These are phyloP conservation scores for Eledona agricola DNA, from an alignment of 2,888 invertebrate genomes.

Conservation along the genomic window DNA sequence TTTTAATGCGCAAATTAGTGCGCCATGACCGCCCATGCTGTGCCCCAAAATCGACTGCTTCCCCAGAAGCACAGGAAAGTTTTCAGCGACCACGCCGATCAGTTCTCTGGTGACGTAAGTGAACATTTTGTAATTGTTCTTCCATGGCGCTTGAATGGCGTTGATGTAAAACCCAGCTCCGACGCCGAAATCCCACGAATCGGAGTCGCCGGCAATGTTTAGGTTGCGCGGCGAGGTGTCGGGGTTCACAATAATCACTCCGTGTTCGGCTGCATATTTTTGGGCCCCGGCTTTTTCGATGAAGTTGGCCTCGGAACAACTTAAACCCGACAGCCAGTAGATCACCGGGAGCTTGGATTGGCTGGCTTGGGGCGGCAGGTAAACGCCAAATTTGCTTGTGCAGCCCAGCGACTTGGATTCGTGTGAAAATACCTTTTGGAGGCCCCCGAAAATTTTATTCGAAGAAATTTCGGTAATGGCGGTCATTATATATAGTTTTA, in stretches of 20 bases:
- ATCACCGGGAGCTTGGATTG: constrained; percentile 79
- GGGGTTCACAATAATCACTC: constrained; percentile 88
- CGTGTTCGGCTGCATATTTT: constrained; percentile 85
- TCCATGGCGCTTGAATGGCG: constrained; percentile 92
- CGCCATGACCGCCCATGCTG: constrained; percentile 99
- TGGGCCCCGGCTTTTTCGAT: constrained; percentile 96
- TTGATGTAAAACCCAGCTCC: constrained; percentile 97
- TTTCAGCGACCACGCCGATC: constrained; percentile 74
- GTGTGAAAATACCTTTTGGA: constrained; percentile 86
- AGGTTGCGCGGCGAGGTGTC: constrained; percentile 96
- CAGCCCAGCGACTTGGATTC: constrained; percentile 82
- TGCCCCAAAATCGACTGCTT: constrained; percentile 84
- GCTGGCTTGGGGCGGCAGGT: constrained; percentile 81
- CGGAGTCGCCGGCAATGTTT: constrained; percentile 90
- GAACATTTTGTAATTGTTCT: constrained; percentile 92
- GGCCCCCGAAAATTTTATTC: constrained; percentile 82
- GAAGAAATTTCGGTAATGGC: constrained; percentile 70
- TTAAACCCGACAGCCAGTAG: constrained; percentile 91
- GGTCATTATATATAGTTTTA: constrained; percentile 46
- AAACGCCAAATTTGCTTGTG: constrained; percentile 93
- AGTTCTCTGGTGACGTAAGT: constrained; percentile 92
- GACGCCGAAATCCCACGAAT: constrained; percentile 92
- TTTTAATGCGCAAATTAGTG: constrained; percentile 86
- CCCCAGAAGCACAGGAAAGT: constrained; percentile 73
- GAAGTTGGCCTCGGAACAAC: constrained; percentile 95